Evolutionary conservation across 2,888 invertebrate species (phyloP), one percentile per base, ranked within the genome.

Genomic region (Cordylochernes scorpioides): DNA sequence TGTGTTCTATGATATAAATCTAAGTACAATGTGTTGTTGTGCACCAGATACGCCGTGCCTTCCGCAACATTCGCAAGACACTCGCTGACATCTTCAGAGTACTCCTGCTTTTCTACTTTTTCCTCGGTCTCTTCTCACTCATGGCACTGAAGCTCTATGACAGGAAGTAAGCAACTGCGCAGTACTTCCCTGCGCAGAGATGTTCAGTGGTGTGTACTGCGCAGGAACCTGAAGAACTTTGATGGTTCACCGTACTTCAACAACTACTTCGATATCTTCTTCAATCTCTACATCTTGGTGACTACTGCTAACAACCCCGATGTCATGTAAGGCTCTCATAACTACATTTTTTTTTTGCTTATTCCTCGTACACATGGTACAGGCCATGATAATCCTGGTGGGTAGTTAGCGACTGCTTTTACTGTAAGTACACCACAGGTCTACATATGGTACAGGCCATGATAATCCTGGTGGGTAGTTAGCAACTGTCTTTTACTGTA

Each of bases 281-380:
- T 55, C 49, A 51, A 54, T 30, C 43, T 58, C 13, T 58, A 58
- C 44, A 54, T 58, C 4, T 43, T 58, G 9, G 56, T 58, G 5
- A 58, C 58, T 9, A 57, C 57, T 13, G 54, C 58, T 10, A 58
- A 58, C 41, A 53, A 52, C 34, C 58, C 58, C 13, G 58, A 58
- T 45, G 48, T 58, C 27, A 55, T 52, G 54, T 54, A 43, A 49
- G 51, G 42, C 2, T 33, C n/a, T 15, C 5, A n/a, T 21, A 12
- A 18, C 10, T 27, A 18, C n/a, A n/a, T n/a, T n/a, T n/a, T n/a
- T n/a, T n/a, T n/a, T n/a, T n/a, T n/a, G n/a, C n/a, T n/a, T n/a
- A n/a, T n/a, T n/a, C n/a, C n/a, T n/a, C n/a, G n/a, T n/a, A n/a
- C n/a, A n/a, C n/a, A n/a, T n/a, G n/a, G n/a, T n/a, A n/a, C n/a